These are phyloP conservation scores for Holothuria leucospilota DNA, from an alignment of 53 echinoderm and acorn worm genomes.

Conservation along the genomic window DNA sequence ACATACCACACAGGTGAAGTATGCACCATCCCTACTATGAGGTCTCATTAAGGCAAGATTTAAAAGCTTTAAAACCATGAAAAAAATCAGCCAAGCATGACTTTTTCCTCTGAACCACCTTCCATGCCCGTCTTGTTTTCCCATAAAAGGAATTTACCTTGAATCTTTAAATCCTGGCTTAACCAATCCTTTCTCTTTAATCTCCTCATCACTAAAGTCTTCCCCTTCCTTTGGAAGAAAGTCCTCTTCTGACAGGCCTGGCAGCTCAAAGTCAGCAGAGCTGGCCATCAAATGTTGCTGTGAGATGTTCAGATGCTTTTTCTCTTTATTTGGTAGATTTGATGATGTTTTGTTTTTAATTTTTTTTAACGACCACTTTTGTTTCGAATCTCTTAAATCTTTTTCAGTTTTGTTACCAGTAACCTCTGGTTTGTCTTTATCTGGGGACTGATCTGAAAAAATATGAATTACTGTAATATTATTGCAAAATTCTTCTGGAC, in stretches of 20 bases:
- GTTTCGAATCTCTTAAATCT: conserved; percentile 2
- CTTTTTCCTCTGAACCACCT: too few species aligned
- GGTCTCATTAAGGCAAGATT: too few species aligned
- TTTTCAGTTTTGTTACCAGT: not conserved
- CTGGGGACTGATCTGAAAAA: too few species aligned
- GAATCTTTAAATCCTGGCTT: not conserved
- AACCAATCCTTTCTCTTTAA: not conserved
- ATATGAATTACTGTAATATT: too few species aligned
- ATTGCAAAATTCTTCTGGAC: too few species aligned
- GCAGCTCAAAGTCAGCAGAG: not conserved
- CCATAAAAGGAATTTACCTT: not conserved
- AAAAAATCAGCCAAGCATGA: too few species aligned
- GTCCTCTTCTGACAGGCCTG: not conserved
- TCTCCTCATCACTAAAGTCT: not conserved
- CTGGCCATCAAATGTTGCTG: conserved; percentile 10
- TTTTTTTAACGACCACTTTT: conserved; percentile 21
- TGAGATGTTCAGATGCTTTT: conserved; percentile 13
- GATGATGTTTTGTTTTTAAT: not conserved
- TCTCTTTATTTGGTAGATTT: not conserved
- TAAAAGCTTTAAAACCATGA: too few species aligned
- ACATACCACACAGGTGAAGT: too few species aligned
- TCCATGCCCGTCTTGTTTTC: not conserved
- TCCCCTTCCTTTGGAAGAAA: not conserved
- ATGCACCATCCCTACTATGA: too few species aligned
- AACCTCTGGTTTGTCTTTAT: too few species aligned